phyloP scores from a whole-genome alignment of 2,888 invertebrate species.

The Apamea epomidion region DNA sequence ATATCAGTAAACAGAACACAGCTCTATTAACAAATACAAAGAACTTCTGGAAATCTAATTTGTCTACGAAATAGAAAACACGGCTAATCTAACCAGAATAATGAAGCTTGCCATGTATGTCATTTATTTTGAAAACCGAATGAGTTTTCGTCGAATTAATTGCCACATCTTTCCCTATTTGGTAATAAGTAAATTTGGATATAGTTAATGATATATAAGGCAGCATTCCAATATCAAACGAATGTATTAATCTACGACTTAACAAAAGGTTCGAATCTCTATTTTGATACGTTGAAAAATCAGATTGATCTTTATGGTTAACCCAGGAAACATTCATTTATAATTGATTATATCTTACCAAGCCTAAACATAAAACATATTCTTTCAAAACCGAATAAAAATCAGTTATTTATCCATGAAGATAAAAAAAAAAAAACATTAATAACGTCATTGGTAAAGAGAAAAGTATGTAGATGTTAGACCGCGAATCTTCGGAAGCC shows the following conservation, averaged over 20 bases:
- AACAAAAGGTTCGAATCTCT: conserved; percentile 28
- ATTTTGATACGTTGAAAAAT: conserved; percentile 24
- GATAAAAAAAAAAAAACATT: neutral
- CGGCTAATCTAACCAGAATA: conserved; percentile 54
- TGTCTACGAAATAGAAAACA: conserved; percentile 42
- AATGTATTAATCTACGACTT: conserved; percentile 26
- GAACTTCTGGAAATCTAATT: conserved; percentile 35
- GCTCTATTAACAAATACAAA: conserved; percentile 26
- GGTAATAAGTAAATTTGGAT: conserved; percentile 51
- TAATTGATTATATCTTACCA: conserved; percentile 1
- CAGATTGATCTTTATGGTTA: conserved; percentile 14
- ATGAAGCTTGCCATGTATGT: conserved; percentile 63
- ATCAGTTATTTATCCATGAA: neutral
- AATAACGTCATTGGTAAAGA: neutral
- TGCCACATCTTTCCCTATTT: conserved; percentile 52
- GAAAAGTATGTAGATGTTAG: conserved; percentile 12
- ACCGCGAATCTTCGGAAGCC: conserved; percentile 5
- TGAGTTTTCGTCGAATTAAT: conserved; percentile 57
- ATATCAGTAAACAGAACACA: conserved; percentile 4
- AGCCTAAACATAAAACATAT: conserved; percentile 5
- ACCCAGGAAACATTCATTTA: conserved; percentile 3
- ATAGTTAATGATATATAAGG: conserved; percentile 56
- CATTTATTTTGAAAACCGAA: conserved; percentile 55
- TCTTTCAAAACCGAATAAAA: neutral
- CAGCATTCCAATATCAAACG: conserved; percentile 46